Conservation (phyloP, 30 jellyfish, hydroid and myxozoan genomes). For the Cassiopea andromeda region DNA sequence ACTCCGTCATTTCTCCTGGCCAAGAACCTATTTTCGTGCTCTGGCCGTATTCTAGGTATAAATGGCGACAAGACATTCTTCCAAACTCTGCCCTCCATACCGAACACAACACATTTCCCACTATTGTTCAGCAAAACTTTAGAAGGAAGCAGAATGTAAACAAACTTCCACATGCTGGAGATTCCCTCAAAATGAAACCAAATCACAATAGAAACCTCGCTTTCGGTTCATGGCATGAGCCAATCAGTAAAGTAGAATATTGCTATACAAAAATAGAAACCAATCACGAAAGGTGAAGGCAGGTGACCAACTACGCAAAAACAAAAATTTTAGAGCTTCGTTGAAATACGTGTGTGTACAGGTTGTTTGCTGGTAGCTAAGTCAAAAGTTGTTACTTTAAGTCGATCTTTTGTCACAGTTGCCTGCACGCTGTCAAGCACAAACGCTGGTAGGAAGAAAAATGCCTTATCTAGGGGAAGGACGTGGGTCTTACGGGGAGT, state of each 20-base stretch:
- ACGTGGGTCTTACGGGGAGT: slow-evolving; percentile 57
- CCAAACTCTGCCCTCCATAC: not conserved
- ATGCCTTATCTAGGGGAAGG: slow-evolving; percentile 60
- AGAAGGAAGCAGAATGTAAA: not conserved
- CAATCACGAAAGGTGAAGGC: slow-evolving; percentile 27
- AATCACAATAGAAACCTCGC: not conserved
- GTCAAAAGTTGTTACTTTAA: slow-evolving; percentile 38
- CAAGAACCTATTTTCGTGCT: no score
- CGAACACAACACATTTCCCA: not conserved
- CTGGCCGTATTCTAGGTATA: not conserved
- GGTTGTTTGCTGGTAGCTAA: slow-evolving; percentile 32
- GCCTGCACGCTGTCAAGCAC: not conserved
- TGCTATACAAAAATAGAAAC: not conserved
- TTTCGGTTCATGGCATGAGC: not conserved
- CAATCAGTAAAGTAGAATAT: slow-evolving; percentile 22
- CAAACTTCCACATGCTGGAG: not conserved
- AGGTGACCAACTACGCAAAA: slow-evolving; percentile 34
- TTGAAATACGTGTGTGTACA: slow-evolving; percentile 36
- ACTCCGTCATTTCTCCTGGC: no score
- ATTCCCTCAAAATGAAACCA: not conserved
- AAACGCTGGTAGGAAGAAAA: slow-evolving; percentile 14
- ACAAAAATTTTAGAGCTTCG: slow-evolving; percentile 5
- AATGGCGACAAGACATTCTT: not conserved
- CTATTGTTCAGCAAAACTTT: not conserved
- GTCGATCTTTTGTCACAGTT: not conserved